Base-by-base conservation (phyloP, 2,797 vertebrate species). In the Rhinichthys osculus region DNA sequence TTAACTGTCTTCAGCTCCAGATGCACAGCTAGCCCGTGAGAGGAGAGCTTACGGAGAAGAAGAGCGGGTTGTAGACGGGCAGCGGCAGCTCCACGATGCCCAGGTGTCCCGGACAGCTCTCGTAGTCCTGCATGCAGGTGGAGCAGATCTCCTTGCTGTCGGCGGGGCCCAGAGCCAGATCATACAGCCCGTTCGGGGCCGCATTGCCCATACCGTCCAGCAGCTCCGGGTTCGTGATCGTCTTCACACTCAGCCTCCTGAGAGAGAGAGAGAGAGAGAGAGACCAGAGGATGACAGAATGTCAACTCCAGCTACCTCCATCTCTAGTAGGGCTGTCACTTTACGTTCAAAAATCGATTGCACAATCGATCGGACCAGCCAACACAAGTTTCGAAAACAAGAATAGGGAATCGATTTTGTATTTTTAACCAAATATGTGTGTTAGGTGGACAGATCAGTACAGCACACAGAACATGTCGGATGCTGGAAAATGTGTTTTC, bases 171-270 rank as follows among this genome's bases (percentile, higher is more conserved):
- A 99, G 89, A 3, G 98, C 95, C 91, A 99, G 88, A 86, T 99
- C 98, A 0, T 99, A 99, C 3, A 99, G 93, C 5, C 98, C 96
- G 14, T 97, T 97, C 0, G 84, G 67, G 0, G 97, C 95, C 0
- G 97, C 96, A 67, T 97, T 99, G 14, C 98, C 98, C 33, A 98
- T 89, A 1, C 84, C 95, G 86, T 99, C 98, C 76, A 99, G 86
- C 72, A 97, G 96, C 83, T 92, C 94, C 35, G 93, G 91, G 81
- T 97, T 99, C 0, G 97, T 97, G 88, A 99, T 95, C 2, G 89
- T 3, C 62, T 99, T 99, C 38, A 99, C 96, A 52, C 98, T 99
- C 91, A 99, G 89, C 57, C 96, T 97, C 92, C 98, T 99, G 82
- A 16, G 72, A 35, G 33, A n/a, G 73, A 79, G 82, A 89, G 44